Evolutionary conservation across 1,140 invertebrate genomes (phyloP), one percentile per base, ranked within the genome.

Genomic region (Trachymyrmex cornetzi): DNA sequence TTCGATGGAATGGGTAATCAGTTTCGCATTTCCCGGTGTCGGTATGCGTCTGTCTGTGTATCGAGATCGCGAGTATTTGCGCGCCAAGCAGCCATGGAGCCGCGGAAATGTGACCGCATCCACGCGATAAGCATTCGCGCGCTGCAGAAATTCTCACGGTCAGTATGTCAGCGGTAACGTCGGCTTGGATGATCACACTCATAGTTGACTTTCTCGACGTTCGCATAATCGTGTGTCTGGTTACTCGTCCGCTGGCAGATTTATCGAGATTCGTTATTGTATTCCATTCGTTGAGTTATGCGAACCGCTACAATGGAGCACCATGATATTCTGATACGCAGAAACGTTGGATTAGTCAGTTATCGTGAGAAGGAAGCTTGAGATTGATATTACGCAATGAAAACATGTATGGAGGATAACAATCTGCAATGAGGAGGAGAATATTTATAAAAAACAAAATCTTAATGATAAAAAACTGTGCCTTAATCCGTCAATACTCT

Each of bases 141-240:
- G n/a, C 64, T 55, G 44, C 64, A 81, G 77, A 81, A 81, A 82
- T 72, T 82, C 79, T 38, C 79, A 72, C n/a, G 53, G 53, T 82
- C 66, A 57, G 66, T 81, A 67, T 77, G 59, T 27, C 59, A 63
- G 61, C 27, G 77, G 38, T 48, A 61, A 77, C 34, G 34, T 44
- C 14, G 11, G 16, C 57, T 34, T 38, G 22, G 24, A 63, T 44
- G 38, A 48, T 64, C 22, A 5, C 55, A 14, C 3, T 38, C 1
- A 24, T 5, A 30, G 7, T 64, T 48, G 59, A 64, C 11, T 77
- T 48, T 61, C 38, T 48, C 24, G 34, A 27, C 30, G 34, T 59
- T 63, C 1, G 48, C 11, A 27, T 61, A 64, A 77, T 66, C 27
- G 22, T 59, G 19, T 9, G 30, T 77, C 0, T 61, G 16, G 6